Conservation (phyloP, 2,113 vertebrate genomes). For the Todiramphus chloris region DNA sequence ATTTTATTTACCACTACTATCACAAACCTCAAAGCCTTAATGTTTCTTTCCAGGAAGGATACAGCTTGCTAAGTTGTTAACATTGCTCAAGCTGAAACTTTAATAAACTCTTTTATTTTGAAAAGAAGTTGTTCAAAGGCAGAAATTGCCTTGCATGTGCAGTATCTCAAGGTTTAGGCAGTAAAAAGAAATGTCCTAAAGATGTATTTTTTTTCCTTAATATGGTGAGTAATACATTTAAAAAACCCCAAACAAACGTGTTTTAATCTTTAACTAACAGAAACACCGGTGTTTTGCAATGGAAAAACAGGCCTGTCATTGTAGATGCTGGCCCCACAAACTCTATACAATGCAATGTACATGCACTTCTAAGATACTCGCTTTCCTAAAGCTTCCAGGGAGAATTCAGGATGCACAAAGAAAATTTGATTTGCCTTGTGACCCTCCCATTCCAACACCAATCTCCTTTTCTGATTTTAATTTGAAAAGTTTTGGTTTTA, state of each 20-base stretch:
- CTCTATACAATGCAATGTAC: neutral
- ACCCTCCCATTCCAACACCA: neutral
- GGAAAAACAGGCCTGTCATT: neutral
- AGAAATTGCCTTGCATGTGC: neutral
- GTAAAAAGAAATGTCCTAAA: neutral
- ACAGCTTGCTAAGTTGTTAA: neutral
- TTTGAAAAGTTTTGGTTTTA: neutral
- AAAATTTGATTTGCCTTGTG: neutral
- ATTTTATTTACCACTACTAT: neutral
- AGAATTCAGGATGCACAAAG: neutral
- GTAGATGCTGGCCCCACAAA: neutral
- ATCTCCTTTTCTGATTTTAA: neutral
- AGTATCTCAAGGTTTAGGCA: neutral
- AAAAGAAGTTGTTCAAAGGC: neutral
- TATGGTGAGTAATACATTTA: neutral
- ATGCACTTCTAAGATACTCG: neutral
- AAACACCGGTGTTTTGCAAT: neutral
- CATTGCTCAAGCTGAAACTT: neutral
- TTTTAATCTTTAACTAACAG: neutral
- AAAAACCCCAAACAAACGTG: neutral
- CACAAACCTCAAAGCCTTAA: neutral
- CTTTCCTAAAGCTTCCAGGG: neutral
- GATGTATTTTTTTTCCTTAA: neutral
- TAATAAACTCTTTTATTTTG: neutral
- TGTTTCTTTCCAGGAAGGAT: neutral